These are phyloP conservation scores for Tuberolachnus salignus DNA, from an alignment of 2,888 invertebrate species.

Conservation along the genomic window DNA sequence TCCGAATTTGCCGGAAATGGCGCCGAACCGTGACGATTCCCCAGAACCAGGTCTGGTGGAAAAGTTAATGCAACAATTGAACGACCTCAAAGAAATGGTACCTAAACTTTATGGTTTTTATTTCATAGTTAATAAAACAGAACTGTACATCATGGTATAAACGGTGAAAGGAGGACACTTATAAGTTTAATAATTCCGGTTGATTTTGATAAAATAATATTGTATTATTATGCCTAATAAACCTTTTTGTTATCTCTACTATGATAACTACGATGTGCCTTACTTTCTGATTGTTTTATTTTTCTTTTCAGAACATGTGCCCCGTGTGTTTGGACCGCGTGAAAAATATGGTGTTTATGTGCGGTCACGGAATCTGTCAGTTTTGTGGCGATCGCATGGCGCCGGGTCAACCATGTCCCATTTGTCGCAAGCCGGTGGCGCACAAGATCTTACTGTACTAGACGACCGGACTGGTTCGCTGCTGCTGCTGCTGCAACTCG, in stretches of 20 bases:
- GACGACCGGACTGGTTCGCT: neutral
- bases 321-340: slow-evolving; percentile 96
- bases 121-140: too few species aligned
- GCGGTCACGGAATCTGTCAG: slow-evolving; percentile 97
- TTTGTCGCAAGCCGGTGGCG: slow-evolving; percentile 95
- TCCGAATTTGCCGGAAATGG: slow-evolving; percentile 59
- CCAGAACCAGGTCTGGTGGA: slow-evolving; percentile 73
- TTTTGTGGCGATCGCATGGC: slow-evolving; percentile 98
- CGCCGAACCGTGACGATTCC: slow-evolving; percentile 42
- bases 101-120: slow-evolving; percentile 49
- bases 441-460: slow-evolving; percentile 77
- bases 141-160: too few species aligned
- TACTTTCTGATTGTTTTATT: neutral
- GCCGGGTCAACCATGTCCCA: slow-evolving; percentile 79
- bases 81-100: slow-evolving; percentile 97
- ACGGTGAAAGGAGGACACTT: neutral
- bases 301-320: slow-evolving; percentile 86
- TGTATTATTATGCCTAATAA: too few species aligned
- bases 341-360: slow-evolving; percentile 98
- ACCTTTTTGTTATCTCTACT: neutral
- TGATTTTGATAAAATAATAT: too few species aligned
- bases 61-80: slow-evolving; percentile 90
- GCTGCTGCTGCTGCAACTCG: too few species aligned
- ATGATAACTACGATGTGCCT: neutral
- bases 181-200: neutral